These are phyloP conservation scores for Chloebia gouldiae DNA, from an alignment of 2,113 vertebrate species.

Conservation along the genomic window DNA sequence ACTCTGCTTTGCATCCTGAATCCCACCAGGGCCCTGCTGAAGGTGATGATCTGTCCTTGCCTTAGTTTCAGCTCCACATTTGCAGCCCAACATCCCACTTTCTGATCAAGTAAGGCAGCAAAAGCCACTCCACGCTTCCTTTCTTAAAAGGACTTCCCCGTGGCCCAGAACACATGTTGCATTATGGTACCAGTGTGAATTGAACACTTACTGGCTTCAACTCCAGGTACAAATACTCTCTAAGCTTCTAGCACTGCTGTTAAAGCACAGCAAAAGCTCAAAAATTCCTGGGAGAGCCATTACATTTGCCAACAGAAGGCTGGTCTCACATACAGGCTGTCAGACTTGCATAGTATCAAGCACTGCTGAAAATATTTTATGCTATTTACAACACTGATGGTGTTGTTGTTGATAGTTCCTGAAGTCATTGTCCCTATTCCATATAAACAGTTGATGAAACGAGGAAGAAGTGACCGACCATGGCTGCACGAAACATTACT, in stretches of 20 bases:
- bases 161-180: not conserved
- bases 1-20: not conserved
- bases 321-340: not conserved
- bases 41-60: not conserved
- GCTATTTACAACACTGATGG: not conserved
- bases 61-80: accelerated
- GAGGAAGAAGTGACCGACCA: not conserved
- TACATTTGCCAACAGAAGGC: not conserved
- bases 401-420: not conserved
- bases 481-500: accelerated
- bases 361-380: not conserved
- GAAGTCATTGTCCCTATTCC: not conserved
- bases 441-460: not conserved
- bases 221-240: not conserved
- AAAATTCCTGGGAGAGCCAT: not conserved
- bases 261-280: not conserved
- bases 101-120: not conserved
- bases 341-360: not conserved
- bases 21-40: not conserved
- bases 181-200: accelerated
- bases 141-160: not conserved
- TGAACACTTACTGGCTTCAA: not conserved
- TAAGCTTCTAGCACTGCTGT: not conserved
- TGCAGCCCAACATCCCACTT: not conserved
- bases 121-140: not conserved